Evolutionary conservation across 2,113 vertebrate species (phyloP), one percentile per base, ranked within the genome.

Genomic region (Carlito syrichta): DNA sequence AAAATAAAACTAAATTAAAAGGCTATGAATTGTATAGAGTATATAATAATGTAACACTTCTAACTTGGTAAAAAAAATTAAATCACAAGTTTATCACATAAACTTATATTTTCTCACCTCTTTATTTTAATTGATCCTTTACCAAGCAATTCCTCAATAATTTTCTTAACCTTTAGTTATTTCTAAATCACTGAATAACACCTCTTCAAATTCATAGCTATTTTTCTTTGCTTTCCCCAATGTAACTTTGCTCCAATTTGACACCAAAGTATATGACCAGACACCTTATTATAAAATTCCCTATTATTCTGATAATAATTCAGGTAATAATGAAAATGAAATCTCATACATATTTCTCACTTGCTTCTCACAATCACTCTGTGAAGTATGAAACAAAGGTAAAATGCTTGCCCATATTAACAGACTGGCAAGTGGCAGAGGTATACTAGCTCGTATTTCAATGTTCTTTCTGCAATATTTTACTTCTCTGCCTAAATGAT

Each of bases 311-410:
- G 32, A 87, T 60, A 94, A 68, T 84, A 38, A 91, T 94, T 85
- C 35, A 93, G 60, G 20, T 62, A 91, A 92, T 94, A 89, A 93
- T 77, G 17, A 95, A 95, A 95, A 96, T 93, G 17, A 96, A 54
- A 38, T 71, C 68, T 93, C 77, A 54, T 40, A 90, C 48, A 54
- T 94, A 91, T 54, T 79, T 96, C 35, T 91, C 35, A 43, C 16
- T 91, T 79, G 14, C 74, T 81, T 30, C 48, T 89, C 25, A 54
- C 0, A 88, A 91, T 68, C 23, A 50, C 4, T 43, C 27, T 81
- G 38, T 66, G 22, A 87, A 87, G 63, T 77, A 71, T 58, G 86
- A 92, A 14, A 10, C 45, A 83, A 95, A 94, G 63, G 43, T 78
- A 77, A 92, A 94, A 63, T 8, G 1, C n/a, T 25, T 89, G 56